Evolutionary conservation across 2,113 vertebrate genomes (phyloP).

Genomic region (Oxygymnocypris stewartii): DNA sequence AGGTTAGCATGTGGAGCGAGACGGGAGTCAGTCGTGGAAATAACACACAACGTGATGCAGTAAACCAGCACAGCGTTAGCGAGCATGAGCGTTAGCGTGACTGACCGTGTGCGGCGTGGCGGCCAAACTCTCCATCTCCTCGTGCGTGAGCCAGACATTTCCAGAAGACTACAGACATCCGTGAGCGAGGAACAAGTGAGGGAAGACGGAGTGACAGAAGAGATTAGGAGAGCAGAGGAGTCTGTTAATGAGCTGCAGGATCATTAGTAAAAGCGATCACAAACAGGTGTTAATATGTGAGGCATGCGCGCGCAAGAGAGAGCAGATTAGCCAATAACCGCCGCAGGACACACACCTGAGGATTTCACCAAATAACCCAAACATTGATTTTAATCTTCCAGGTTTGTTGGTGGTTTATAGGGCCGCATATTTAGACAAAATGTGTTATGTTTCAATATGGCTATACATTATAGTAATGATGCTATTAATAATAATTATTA

Average conservation of each 20-base stretch:
- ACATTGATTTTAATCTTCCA: too few species aligned
- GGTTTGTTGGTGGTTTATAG: background rate
- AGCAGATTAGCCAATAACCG: slow-evolving; percentile 56
- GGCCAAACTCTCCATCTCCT: slow-evolving; percentile 98
- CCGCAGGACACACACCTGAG: background rate
- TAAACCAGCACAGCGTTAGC: background rate
- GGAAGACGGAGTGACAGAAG: slow-evolving; percentile 75
- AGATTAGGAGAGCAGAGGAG: slow-evolving; percentile 59
- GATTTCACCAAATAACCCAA: background rate
- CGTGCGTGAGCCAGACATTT: slow-evolving; percentile 99
- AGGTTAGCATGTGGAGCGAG: slow-evolving; percentile 78
- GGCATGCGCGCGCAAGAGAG: slow-evolving; percentile 69
- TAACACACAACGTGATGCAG: background rate
- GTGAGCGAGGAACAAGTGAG: slow-evolving; percentile 71
- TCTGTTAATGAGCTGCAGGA: slow-evolving; percentile 59
- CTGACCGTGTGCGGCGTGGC: slow-evolving; percentile 97
- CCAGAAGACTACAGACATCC: slow-evolving; percentile 90
- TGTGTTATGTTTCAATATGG: background rate
- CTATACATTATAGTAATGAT: too few species aligned
- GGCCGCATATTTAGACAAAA: background rate
- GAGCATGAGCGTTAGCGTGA: slow-evolving; percentile 57
- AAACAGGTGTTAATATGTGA: slow-evolving; percentile 23
- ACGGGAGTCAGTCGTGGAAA: background rate
- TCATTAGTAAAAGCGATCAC: background rate
- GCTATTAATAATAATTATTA: too few species aligned